Percentiles rank a stretch among this genome's conserved stretches.
Evolutionary conservation across 2,797 vertebrate species (phyloP).

Genomic region (Luscinia luscinia): DNA sequence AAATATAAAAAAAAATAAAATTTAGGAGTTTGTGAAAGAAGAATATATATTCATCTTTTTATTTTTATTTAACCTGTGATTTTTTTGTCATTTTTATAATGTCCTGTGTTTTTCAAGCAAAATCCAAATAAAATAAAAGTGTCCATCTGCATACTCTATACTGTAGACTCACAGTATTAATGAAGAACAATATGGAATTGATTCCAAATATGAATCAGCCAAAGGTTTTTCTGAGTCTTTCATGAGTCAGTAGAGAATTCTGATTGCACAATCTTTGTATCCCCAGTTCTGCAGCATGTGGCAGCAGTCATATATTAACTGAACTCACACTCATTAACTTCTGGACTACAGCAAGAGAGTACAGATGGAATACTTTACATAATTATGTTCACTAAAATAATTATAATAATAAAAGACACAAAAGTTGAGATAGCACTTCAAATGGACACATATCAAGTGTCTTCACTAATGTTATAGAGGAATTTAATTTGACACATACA

Average conservation of each 20-base stretch:
- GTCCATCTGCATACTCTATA: fast-evolving
- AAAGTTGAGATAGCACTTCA: background rate
- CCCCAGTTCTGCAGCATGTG: background rate
- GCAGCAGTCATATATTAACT: background rate
- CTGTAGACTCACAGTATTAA: background rate
- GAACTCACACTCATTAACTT: background rate
- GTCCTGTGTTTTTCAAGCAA: background rate
- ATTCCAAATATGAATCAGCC: background rate
- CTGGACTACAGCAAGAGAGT: background rate
- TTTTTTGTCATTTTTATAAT: background rate
- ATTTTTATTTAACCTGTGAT: background rate
- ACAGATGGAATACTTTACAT: background rate
- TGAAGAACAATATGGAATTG: background rate
- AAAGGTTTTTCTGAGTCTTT: background rate
- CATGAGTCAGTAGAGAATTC: background rate
- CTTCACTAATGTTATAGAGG: background rate
- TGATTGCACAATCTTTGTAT: background rate
- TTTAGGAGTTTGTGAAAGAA: background rate
- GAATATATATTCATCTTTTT: fast-evolving
- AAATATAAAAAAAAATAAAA: background rate
- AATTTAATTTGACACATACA: background rate
- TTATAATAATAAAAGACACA: background rate
- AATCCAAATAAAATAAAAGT: background rate
- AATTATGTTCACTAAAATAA: background rate
- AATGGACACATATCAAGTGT: background rate